Evolutionary conservation across 2,797 vertebrate species (phyloP).

Genomic region (Tragelaphus oryx): DNA sequence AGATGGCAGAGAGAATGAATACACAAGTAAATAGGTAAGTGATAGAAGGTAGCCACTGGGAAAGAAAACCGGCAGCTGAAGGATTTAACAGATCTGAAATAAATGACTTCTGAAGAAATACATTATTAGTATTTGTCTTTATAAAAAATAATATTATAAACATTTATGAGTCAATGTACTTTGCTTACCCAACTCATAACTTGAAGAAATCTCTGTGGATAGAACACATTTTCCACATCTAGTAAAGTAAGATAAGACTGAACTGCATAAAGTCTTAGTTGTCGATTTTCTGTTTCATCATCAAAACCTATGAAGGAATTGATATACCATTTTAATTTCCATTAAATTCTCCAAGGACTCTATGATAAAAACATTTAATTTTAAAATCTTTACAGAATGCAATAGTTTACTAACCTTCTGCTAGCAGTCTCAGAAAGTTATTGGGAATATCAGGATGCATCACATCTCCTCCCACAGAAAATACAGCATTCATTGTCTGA

Average conservation of each 20-base stretch:
- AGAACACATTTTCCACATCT: conserved; percentile 79
- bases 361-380: conserved; percentile 42
- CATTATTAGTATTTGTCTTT: not conserved
- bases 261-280: conserved; percentile 91
- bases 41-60: not conserved
- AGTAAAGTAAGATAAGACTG: conserved; percentile 90
- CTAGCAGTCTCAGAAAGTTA: conserved; percentile 92
- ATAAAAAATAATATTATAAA: conserved; percentile 11
- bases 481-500: conserved; percentile 95
- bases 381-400: conserved; percentile 24
- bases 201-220: conserved; percentile 94
- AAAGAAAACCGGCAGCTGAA: not conserved
- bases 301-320: conserved; percentile 87
- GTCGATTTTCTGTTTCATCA: conserved; percentile 87
- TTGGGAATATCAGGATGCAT: conserved; percentile 93
- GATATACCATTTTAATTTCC: conserved; percentile 31
- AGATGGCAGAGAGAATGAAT: not conserved
- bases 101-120: conserved; percentile 8
- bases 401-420: conserved; percentile 86
- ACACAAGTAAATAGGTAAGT: not conserved
- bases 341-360: conserved; percentile 16
- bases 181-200: conserved; percentile 97
- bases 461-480: conserved; percentile 92
- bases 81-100: not conserved
- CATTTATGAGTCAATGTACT: conserved; percentile 34